Evolutionary conservation across 1,140 invertebrate species (phyloP).

Genomic region (Aphelenchoides besseyi): DNA sequence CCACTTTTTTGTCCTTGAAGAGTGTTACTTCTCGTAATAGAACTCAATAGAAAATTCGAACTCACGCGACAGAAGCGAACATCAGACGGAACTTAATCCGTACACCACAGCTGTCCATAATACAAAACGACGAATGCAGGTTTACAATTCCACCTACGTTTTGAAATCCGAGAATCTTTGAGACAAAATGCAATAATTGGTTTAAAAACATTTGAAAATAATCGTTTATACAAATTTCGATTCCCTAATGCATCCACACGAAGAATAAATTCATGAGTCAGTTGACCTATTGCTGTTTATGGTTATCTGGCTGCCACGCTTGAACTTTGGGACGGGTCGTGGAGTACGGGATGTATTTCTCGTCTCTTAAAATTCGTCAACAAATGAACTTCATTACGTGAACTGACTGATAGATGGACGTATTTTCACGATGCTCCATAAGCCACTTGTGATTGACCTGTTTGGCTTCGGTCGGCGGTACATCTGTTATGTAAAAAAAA

Average conservation of each 20-base stretch:
- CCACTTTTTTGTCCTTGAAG: no score
- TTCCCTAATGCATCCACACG: not conserved
- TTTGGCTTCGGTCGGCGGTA: constrained; percentile 49
- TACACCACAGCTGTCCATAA: no score
- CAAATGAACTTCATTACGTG: not conserved
- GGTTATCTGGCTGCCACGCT: constrained; percentile 48
- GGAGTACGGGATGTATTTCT: constrained; percentile 62
- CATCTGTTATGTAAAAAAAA: constrained; percentile 47
- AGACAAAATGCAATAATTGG: no score
- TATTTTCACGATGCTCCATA: constrained; percentile 55
- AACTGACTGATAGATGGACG: constrained; percentile 30
- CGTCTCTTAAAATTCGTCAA: constrained; percentile 38
- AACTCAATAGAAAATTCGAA: no score
- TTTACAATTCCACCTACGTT: no score
- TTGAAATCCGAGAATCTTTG: no score
- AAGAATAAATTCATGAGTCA: not conserved
- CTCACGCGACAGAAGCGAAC: no score
- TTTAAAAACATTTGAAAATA: not conserved
- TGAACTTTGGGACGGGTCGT: constrained; percentile 60
- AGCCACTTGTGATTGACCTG: constrained; percentile 48
- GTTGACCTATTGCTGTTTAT: not conserved
- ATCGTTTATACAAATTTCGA: not conserved
- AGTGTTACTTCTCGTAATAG: no score
- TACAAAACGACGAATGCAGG: no score
- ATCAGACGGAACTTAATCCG: no score